Evolutionary conservation across 2,113 vertebrate species (phyloP).

Genomic region (Nycticorax nycticorax): DNA sequence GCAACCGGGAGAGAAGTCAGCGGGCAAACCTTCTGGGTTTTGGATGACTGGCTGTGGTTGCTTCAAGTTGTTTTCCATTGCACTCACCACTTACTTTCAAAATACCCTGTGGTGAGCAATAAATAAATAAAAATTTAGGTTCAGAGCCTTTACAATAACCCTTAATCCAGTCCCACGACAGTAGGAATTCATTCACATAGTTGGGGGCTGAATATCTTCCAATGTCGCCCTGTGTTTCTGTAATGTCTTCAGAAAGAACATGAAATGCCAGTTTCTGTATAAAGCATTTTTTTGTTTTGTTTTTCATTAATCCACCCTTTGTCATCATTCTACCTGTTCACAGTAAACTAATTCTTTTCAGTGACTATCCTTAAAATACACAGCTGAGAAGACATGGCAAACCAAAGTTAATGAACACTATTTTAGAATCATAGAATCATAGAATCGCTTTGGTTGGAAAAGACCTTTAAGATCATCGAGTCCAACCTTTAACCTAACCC

Average conservation of each 20-base stretch:
- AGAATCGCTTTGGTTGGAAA: no score
- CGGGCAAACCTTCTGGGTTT: constrained; percentile 8
- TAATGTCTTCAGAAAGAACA: not conserved
- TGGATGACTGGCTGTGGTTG: not conserved
- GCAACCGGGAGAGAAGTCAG: not conserved
- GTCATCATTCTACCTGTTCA: not conserved
- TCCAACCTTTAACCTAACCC: no score
- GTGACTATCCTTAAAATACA: not conserved
- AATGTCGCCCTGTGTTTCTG: not conserved
- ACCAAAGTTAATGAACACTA: not conserved
- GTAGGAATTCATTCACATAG: not conserved
- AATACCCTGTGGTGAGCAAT: not conserved
- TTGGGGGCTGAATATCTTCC: not conserved
- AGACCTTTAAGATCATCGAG: no score
- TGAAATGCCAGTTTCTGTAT: not conserved
- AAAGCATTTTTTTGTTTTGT: not conserved
- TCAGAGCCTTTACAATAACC: not conserved
- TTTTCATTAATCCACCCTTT: not conserved
- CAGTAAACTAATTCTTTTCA: not conserved
- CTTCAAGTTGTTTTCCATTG: not conserved
- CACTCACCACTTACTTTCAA: not conserved
- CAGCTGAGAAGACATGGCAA: not conserved
- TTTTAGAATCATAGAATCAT: no score
- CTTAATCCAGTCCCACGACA: not conserved
- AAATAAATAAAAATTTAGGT: not conserved